Evolutionary conservation across 2,888 invertebrate species (phyloP).

Genomic region (Agrilus mali): DNA sequence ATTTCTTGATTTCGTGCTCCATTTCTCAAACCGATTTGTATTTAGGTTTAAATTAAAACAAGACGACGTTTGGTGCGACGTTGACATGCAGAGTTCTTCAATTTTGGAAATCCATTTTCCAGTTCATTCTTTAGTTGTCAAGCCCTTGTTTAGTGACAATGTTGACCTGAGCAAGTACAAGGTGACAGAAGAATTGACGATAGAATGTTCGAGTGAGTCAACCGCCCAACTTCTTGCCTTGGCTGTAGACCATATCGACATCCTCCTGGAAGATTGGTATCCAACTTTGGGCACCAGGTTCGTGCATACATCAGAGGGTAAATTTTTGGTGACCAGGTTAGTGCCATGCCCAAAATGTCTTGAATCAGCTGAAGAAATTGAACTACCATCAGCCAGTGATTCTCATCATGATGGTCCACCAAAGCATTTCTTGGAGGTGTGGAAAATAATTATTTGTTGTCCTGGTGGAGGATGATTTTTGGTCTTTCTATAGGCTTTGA

Average conservation of each 20-base stretch:
- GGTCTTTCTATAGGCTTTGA: background rate
- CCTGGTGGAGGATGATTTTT: too few relatives aligned
- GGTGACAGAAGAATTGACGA: constrained; percentile 38
- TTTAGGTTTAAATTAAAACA: constrained; percentile 59
- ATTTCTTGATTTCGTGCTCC: background rate
- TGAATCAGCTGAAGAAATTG: constrained; percentile 30
- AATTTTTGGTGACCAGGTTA: constrained; percentile 83
- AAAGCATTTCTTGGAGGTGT: constrained; percentile 17
- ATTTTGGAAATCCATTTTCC: constrained; percentile 80
- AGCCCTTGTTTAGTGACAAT: constrained; percentile 31
- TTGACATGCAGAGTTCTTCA: constrained; percentile 67
- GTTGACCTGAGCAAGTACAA: constrained; percentile 20
- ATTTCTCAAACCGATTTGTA: background rate
- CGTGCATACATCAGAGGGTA: constrained; percentile 93
- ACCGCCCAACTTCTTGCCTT: constrained; percentile 74
- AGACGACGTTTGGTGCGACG: constrained; percentile 76
- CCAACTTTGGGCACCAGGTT: constrained; percentile 92
- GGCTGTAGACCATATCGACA: constrained; percentile 90
- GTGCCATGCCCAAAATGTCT: constrained; percentile 89
- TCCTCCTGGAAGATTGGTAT: constrained; percentile 96
- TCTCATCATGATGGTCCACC: constrained; percentile 18
- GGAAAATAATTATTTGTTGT: too few relatives aligned
- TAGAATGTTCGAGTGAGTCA: constrained; percentile 69
- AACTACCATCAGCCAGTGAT: constrained; percentile 20
- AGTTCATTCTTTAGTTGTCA: constrained; percentile 48